Conservation (phyloP, 2,888 invertebrate genomes). For the Phania funesta region DNA sequence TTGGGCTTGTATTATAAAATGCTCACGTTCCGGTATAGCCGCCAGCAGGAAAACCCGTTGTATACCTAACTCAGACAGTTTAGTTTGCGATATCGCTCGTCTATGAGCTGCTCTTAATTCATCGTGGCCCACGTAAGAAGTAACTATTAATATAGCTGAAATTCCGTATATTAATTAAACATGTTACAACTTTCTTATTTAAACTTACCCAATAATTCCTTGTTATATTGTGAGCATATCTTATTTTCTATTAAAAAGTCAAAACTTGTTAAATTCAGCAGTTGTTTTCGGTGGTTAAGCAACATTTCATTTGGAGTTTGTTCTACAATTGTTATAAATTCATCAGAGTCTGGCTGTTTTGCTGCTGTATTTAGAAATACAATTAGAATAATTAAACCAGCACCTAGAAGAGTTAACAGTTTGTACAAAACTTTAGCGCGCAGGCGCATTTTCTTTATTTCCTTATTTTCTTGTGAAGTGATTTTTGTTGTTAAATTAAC, state of each 20-base stretch:
- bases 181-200: background rate
- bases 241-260: constrained; percentile 74
- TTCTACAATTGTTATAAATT: constrained; percentile 72
- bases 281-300: constrained; percentile 13
- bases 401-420: constrained; percentile 72
- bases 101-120: constrained; percentile 86
- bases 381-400: constrained; percentile 72
- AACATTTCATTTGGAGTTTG: constrained; percentile 41
- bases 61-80: constrained; percentile 83
- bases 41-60: constrained; percentile 87
- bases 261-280: constrained; percentile 76
- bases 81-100: constrained; percentile 83
- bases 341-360: constrained; percentile 71
- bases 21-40: constrained; percentile 82
- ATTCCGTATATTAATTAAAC: background rate
- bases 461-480: background rate
- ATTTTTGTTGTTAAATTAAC: constrained; percentile 29
- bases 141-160: constrained; percentile 83
- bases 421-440: constrained; percentile 73
- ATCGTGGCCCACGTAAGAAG: constrained; percentile 88
- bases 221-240: constrained; percentile 73
- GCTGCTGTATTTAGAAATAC: constrained; percentile 73
- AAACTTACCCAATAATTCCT: constrained; percentile 76
- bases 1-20: constrained; percentile 82
- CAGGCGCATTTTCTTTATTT: constrained; percentile 75